Evolutionary conservation across 2,888 invertebrate species (phyloP), one percentile per base, ranked within the genome.

Genomic region (Torymus texanus): DNA sequence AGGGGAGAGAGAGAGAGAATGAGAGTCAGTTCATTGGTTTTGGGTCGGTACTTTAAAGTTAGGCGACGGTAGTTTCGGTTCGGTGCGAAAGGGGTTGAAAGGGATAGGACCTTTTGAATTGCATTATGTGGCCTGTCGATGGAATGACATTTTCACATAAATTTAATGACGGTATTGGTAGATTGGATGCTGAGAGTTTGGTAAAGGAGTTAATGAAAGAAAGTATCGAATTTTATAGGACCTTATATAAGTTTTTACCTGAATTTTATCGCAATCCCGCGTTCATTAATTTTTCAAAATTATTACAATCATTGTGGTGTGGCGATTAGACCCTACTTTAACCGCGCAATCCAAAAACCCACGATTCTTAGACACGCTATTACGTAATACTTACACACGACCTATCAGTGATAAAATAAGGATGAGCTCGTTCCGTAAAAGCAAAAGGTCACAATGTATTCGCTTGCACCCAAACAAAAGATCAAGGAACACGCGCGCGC

Each of bases 51-150:
- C 55, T 68, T 75, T 75, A 75, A 75, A 75, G 41, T 41, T 41
- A 41, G 41, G 41, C 41, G 41, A 41, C 41, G 41, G 1, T 41
- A 41, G 41, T 41, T 41, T 41, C 41, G 41, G 5, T 68, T 75
- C 62, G 12, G 55, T n/a, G 5, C 41, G 68, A 62, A 55, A 41
- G 29, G 29, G 29, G 68, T 51, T 66, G 59, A 75, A 75, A 68
- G 62, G 62, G 55, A 75, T 75, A 61, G 75, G 53, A 24, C 67
- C 41, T 65, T 74, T 63, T 24, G 41, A 41, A 41, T 41, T 41
- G 58, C 18, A 58, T 58, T 58, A 58, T 58, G 16, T 58, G 16
- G 58, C 58, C 58, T 58, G 41, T 41, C 41, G 41, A 8, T 41
- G 41, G 58, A 18, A 58, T 58, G 18, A 58, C 58, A 58, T 58